Evolutionary conservation across 1,140 invertebrate genomes (phyloP).

Genomic region (Diprion similis): DNA sequence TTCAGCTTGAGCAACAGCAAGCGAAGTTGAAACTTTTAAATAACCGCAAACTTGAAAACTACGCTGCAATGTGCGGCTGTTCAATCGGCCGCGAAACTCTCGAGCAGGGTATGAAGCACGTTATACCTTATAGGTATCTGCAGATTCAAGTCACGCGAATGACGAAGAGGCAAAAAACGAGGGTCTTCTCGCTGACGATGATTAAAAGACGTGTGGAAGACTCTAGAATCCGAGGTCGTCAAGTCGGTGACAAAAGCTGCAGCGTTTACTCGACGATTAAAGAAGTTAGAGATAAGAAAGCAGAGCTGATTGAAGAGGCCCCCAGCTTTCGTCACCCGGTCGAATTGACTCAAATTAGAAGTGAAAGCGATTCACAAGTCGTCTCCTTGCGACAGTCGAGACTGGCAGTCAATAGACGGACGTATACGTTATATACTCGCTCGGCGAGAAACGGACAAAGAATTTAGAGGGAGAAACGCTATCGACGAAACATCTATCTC

Average conservation of each 20-base stretch:
- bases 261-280: no score
- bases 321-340: background rate
- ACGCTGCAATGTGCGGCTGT: background rate
- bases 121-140: no score
- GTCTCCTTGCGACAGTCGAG: background rate
- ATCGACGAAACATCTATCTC: background rate
- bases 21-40: constrained; percentile 5
- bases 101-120: no score
- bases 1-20: background rate
- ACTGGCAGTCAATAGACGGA: background rate
- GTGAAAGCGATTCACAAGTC: background rate
- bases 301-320: no score
- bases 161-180: no score
- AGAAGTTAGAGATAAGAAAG: no score
- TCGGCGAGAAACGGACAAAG: background rate
- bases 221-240: no score
- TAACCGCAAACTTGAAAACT: background rate
- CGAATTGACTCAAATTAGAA: background rate
- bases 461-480: background rate
- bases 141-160: no score
- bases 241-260: no score
- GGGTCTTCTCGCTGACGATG: no score
- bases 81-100: background rate
- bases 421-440: background rate
- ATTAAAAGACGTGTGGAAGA: no score